Percentiles rank a stretch among this genome's conserved stretches.
These are phyloP conservation scores for Cyrtodaria siliqua DNA, from an alignment of 2,888 invertebrate species.

Conservation along the genomic window DNA sequence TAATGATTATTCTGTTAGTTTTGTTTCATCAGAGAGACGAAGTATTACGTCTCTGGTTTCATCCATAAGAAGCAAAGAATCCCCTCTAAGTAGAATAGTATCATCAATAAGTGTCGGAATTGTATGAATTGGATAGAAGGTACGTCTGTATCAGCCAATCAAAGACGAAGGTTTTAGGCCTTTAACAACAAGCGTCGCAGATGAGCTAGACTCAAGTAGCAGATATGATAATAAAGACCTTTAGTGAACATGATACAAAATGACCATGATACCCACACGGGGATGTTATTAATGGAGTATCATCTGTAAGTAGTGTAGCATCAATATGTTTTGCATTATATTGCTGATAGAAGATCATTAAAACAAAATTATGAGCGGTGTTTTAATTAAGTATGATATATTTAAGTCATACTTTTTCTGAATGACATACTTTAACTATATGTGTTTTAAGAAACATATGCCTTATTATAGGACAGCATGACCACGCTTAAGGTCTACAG, in stretches of 20 bases:
- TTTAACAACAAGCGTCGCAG: too few relatives aligned
- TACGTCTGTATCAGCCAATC: too few relatives aligned
- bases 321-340: not conserved
- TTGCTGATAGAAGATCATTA: not conserved
- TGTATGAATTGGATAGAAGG: too few relatives aligned
- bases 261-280: too few relatives aligned
- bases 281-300: too few relatives aligned
- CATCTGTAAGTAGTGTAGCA: too few relatives aligned
- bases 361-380: not conserved
- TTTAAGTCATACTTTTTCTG: not conserved
- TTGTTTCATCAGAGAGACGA: not conserved
- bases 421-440: not conserved
- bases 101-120: too few relatives aligned
- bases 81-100: too few relatives aligned
- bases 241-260: too few relatives aligned
- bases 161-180: not conserved
- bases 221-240: too few relatives aligned
- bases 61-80: too few relatives aligned
- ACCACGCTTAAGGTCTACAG: constrained; percentile 50
- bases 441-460: not conserved
- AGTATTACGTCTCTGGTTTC: not conserved
- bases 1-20: not conserved
- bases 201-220: too few relatives aligned
- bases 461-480: constrained; percentile 31
- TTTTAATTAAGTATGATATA: not conserved